Base-by-base conservation (phyloP, 2,113 vertebrate species). In the Indicator maculatus region DNA sequence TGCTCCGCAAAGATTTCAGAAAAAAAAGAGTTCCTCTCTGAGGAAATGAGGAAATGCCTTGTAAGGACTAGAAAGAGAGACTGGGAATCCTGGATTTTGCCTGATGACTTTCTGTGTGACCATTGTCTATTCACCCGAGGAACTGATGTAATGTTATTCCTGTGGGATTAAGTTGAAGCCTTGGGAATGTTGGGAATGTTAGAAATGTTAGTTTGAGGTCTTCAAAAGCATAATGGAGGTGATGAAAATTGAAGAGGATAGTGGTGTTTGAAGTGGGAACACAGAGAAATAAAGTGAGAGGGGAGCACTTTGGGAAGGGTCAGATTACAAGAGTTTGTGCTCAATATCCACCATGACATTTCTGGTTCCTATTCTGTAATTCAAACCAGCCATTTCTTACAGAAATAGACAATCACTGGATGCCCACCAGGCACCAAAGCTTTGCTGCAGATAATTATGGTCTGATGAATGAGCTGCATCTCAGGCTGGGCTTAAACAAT, bases 351-450 rank as follows among this genome's bases (percentile, higher is more conserved):
- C 91, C 78, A 50, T 82, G 89, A 84, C 82, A 77, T 95, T 93
- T 94, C 91, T 94, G 89, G 91, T 95, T 96, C 77, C 56, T 56
- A 31, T 75, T 91, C 84, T 70, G 50, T 87, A 89, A 96, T 76
- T 91, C 71, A 85, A 85, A 93, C 2, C 95, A 96, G 93, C 70
- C 2, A 0, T 89, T 89, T 52, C 78, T 89, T 89, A 82, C 91
- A 91, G 89, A 93, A 92, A 92, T 81, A 96, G 89, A 85, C 93
- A 96, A 90, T 95, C 66, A 44, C 81, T 95, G 95, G 86, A 93
- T 95, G 91, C 89, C 95, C 94, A 90, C 93, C 89, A 91, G 91
- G 77, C 94, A 91, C 81, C 0, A 1, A 90, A 87, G 65, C 86
- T 91, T 86, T 94, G 78, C 94, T 92, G 83, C 71, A 84, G 86